Evolutionary conservation across 1,140 invertebrate species (phyloP).

Genomic region (Bombus cullumanus): DNA sequence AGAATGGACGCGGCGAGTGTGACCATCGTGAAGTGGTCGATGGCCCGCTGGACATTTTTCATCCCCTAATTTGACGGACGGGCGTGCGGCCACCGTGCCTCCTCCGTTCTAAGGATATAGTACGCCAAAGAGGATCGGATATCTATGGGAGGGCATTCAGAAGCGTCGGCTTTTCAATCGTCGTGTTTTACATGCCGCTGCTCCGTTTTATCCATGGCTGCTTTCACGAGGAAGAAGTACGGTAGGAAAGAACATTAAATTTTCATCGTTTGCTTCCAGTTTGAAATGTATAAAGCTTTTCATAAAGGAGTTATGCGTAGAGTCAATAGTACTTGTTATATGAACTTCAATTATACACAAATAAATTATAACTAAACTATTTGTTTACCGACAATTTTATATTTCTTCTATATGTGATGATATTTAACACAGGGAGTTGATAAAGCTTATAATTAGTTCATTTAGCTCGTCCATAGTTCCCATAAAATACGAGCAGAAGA

Average conservation of each 20-base stretch:
- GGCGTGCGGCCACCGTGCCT: slow-evolving; percentile 51
- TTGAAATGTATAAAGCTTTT: neutral
- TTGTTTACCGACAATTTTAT: too few species aligned
- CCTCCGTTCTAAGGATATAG: neutral
- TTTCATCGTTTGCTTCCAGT: neutral
- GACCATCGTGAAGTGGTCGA: slow-evolving; percentile 60
- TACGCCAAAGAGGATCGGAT: neutral
- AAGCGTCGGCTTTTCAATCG: slow-evolving; percentile 4
- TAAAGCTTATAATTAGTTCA: too few species aligned
- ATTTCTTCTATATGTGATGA: too few species aligned
- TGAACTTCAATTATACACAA: too few species aligned
- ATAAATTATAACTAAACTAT: too few species aligned
- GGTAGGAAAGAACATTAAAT: neutral
- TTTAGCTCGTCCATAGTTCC: too few species aligned
- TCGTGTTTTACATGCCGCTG: slow-evolving; percentile 12
- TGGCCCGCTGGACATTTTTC: slow-evolving; percentile 72
- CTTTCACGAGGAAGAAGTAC: neutral
- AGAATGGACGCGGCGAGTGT: slow-evolving; percentile 18
- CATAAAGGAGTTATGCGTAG: too few species aligned
- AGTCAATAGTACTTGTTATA: too few species aligned
- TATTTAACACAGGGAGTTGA: too few species aligned
- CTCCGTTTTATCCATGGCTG: slow-evolving; percentile 9
- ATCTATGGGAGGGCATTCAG: neutral
- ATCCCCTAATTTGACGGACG: slow-evolving; percentile 75
- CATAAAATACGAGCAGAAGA: too few species aligned